Evolutionary conservation across 2,113 vertebrate genomes (phyloP), one percentile per base, ranked within the genome.

Genomic region (Hemichromis elongatus): DNA sequence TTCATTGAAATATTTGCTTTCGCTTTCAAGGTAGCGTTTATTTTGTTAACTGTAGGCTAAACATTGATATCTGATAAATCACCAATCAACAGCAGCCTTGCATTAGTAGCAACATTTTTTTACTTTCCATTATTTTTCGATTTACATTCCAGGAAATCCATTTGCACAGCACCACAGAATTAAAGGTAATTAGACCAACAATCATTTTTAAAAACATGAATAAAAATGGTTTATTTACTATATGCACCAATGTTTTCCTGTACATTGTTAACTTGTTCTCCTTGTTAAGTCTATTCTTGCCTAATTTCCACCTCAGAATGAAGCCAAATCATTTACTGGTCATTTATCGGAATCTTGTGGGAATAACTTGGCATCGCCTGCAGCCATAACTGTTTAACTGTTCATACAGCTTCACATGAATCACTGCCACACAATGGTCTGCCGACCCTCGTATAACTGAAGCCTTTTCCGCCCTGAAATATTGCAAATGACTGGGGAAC

Each of bases 381-480:
- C 70, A 52, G 66, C 21, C 55, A 55, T 80, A 84, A 88, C 87
- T 63, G 18, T 61, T 86, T 53, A 86, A 87, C 82, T 61, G 82
- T 81, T 85, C 68, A 50, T 80, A 30, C 47, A 90, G 82, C 86
- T 77, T 85, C 79, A 40, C 82, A 92, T 87, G 89, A 91, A 92
- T 92, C 87, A 90, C 88, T 54, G 81, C 66, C 53, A 84, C 88
- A 94, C 94, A 94, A 94, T 94, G 84, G 91, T 89, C 79, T 77
- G 87, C 83, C 33, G 54, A 81, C 82, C 66, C 86, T 93, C 84
- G 33, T 90, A 90, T 87, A 93, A 87, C 83, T 21, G 85, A 57
- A 77, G 21, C 89, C 68, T 92, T 94, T 95, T 94, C 95, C 93
- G 89, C 79, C 87, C 70, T 47, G 11, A 89, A 84, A 88, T 92